Percentiles rank a stretch among this genome's conserved stretches.
phyloP scores from a whole-genome alignment of 2,113 vertebrate species.

The Strix aluco region DNA sequence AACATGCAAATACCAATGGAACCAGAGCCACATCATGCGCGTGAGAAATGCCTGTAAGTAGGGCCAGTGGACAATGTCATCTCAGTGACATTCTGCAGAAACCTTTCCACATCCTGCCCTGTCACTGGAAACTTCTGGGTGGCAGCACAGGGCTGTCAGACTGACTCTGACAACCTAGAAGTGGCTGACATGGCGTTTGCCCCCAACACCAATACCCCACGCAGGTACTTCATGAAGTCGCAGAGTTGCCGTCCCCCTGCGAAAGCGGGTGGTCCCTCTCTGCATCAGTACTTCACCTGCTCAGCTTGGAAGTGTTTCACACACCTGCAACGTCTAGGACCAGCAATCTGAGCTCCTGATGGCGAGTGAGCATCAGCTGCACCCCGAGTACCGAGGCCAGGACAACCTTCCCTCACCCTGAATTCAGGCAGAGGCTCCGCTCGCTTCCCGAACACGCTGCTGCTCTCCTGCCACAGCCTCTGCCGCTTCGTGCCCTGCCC shows the following conservation, averaged over 20 bases:
- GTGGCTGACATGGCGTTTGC: fast-evolving
- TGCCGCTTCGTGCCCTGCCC: not conserved
- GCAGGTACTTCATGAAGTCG: fast-evolving
- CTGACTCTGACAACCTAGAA: not conserved
- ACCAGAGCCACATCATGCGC: not conserved
- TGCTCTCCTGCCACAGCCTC: not conserved
- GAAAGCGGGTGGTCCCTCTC: fast-evolving
- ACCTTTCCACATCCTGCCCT: not conserved
- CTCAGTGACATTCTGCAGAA: not conserved
- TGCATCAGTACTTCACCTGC: fast-evolving
- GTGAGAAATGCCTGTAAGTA: not conserved
- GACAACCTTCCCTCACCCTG: fast-evolving
- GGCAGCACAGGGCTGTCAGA: not conserved
- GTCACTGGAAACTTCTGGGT: not conserved
- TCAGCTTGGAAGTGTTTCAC: fast-evolving
- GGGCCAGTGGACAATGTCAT: fast-evolving
- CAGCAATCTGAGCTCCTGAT: not conserved
- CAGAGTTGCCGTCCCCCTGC: not conserved
- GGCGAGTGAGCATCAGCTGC: fast-evolving
- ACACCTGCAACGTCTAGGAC: not conserved
- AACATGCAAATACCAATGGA: fast-evolving
- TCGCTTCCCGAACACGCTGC: fast-evolving
- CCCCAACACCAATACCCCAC: not conserved
- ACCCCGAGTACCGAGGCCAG: fast-evolving
- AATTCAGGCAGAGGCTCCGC: not conserved